Percentiles rank a stretch among this genome's conserved stretches.
phyloP scores from a whole-genome alignment of 2,888 invertebrate species.

The Saturnia japonica region DNA sequence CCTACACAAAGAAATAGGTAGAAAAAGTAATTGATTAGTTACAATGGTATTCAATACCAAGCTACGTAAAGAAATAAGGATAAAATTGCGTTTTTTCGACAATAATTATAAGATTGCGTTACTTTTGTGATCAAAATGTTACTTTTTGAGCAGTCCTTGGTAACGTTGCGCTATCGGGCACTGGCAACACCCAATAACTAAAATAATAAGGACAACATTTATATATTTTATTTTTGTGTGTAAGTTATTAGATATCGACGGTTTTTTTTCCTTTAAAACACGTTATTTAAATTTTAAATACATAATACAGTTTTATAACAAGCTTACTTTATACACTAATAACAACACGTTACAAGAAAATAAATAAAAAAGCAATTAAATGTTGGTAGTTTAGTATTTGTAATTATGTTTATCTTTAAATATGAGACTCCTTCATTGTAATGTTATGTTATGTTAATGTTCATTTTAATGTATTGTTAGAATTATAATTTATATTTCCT shows the following conservation, averaged over 20 bases:
- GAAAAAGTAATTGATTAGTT: too few species aligned
- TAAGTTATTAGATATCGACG: not conserved
- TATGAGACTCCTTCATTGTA: not conserved
- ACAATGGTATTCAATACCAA: too few species aligned
- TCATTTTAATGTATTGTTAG: not conserved
- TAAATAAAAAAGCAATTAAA: not conserved
- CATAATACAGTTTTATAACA: not conserved
- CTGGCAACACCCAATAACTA: too few species aligned
- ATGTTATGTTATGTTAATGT: slow-evolving; percentile 7
- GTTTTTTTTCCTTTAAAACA: not conserved
- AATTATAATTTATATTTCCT: slow-evolving; percentile 2
- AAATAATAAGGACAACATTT: too few species aligned
- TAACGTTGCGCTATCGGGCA: too few species aligned
- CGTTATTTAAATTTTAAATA: not conserved
- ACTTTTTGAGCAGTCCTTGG: too few species aligned
- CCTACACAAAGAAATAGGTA: too few species aligned
- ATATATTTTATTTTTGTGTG: not conserved
- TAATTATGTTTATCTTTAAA: not conserved
- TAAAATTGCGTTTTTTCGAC: too few species aligned
- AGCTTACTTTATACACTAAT: not conserved
- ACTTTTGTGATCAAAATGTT: too few species aligned
- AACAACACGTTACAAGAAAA: not conserved
- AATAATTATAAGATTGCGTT: too few species aligned
- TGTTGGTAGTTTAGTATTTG: not conserved
- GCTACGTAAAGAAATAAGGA: too few species aligned